Evolutionary conservation across 2,113 vertebrate genomes (phyloP).

Genomic region (Heterochromis multidens): DNA sequence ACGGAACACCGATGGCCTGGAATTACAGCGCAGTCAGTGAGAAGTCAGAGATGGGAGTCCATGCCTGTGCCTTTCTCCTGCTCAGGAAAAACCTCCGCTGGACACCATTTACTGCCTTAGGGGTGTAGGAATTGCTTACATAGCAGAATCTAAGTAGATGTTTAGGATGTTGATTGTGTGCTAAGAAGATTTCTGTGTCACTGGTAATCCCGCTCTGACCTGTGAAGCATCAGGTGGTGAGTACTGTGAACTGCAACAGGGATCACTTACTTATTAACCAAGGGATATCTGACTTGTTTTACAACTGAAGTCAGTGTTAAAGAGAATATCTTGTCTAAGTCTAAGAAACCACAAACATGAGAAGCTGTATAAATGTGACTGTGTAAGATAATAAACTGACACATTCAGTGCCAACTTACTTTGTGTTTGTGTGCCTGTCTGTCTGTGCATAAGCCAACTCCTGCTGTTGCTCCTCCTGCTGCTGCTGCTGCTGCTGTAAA

Average conservation of each 20-base stretch:
- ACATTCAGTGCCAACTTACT: neutral
- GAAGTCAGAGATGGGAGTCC: constrained; percentile 39
- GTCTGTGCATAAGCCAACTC: constrained; percentile 34
- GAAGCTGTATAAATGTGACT: neutral
- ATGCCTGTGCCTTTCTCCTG: constrained; percentile 27
- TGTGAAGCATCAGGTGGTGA: constrained; percentile 61
- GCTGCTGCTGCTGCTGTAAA: constrained; percentile 32
- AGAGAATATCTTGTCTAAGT: neutral
- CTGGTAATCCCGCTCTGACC: constrained; percentile 32
- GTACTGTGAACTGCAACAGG: constrained; percentile 21
- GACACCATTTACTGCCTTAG: constrained; percentile 16
- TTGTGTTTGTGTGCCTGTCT: neutral
- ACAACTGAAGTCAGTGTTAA: neutral
- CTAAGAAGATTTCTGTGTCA: constrained; percentile 48
- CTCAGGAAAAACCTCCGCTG: constrained; percentile 8
- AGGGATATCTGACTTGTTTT: neutral
- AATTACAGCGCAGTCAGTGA: constrained; percentile 53
- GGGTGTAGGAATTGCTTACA: neutral
- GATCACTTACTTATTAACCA: neutral
- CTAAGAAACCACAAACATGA: neutral
- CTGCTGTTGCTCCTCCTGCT: constrained; percentile 36
- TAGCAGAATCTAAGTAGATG: constrained; percentile 1
- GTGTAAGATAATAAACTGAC: neutral
- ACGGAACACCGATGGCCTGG: constrained; percentile 14
- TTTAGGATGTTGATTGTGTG: constrained; percentile 20